phyloP scores from a whole-genome alignment of 2,113 vertebrate species.

The Notarius lentiginosus region DNA sequence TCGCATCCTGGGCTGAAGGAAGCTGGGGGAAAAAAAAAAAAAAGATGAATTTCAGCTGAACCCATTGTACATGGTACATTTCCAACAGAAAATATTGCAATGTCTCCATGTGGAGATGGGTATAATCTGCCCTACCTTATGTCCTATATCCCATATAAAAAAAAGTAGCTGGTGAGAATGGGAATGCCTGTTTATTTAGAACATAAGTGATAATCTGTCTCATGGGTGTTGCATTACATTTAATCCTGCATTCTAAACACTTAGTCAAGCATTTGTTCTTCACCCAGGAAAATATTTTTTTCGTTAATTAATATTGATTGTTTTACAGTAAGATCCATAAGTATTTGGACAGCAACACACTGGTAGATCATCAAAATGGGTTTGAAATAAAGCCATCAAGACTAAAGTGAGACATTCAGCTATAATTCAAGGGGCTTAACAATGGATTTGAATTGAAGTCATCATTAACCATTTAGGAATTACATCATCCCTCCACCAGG shows the following conservation, averaged over 20 bases:
- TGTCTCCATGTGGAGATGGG: background rate
- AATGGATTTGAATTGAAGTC: too few relatives aligned
- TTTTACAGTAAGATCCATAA: too few relatives aligned
- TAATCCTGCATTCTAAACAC: background rate
- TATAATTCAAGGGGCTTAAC: too few relatives aligned
- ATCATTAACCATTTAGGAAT: too few relatives aligned
- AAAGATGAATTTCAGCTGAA: background rate
- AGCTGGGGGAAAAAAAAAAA: background rate
- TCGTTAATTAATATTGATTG: background rate
- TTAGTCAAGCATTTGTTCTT: background rate
- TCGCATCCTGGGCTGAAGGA: background rate
- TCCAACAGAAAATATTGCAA: background rate
- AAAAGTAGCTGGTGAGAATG: background rate
- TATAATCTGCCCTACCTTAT: background rate
- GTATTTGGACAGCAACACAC: too few relatives aligned
- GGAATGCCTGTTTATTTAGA: background rate
- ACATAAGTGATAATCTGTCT: background rate
- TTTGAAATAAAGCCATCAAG: too few relatives aligned
- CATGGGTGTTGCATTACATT: background rate
- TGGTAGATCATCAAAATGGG: too few relatives aligned
- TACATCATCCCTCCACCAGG: too few relatives aligned
- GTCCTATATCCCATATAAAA: background rate
- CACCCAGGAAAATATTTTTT: background rate
- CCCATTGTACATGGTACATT: background rate
- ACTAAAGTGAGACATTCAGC: too few relatives aligned